A percentile compares a stretch with the other conserved stretches of the same genome.
phyloP scores from a whole-genome alignment of 2,113 vertebrate species.

The Perca flavescens region DNA sequence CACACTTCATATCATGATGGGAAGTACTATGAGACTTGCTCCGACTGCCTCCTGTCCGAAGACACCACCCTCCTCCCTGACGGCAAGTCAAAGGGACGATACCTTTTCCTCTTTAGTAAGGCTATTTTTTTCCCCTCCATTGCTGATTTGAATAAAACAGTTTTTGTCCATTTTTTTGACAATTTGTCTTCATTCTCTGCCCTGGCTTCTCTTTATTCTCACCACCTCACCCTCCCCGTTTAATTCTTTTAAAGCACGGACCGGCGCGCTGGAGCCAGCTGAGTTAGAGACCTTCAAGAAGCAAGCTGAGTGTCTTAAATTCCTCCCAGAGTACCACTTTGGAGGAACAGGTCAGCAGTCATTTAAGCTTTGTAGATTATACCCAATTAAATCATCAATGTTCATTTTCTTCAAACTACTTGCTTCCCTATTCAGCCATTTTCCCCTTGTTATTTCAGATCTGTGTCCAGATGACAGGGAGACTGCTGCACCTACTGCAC shows the following conservation, averaged over 20 bases:
- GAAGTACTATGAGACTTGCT: constrained; percentile 79
- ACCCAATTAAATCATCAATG: not conserved
- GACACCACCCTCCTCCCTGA: constrained; percentile 79
- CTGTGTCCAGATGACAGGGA: constrained; percentile 71
- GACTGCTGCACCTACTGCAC: not conserved
- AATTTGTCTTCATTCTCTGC: not conserved
- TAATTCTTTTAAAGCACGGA: constrained; percentile 66
- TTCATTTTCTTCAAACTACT: not conserved
- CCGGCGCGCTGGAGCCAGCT: constrained; percentile 60
- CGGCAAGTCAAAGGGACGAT: constrained; percentile 74
- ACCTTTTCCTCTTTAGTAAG: constrained; percentile 81
- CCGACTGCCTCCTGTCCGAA: constrained; percentile 78
- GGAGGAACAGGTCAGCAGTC: constrained; percentile 49
- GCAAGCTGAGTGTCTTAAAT: constrained; percentile 77
- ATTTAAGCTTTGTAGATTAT: not conserved
- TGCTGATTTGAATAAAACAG: not conserved
- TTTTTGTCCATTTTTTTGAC: not conserved
- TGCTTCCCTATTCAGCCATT: not conserved
- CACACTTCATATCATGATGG: constrained; percentile 82
- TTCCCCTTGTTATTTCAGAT: constrained; percentile 59
- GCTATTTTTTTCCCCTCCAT: not conserved
- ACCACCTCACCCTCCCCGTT: not conserved
- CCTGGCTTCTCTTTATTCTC: not conserved
- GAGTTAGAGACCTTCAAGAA: constrained; percentile 80
- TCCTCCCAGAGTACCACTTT: constrained; percentile 69